A percentile compares a stretch with the other conserved stretches of the same genome.
These are phyloP conservation scores for Hermaeophaga mercurialis DNA, from an alignment of 2,888 invertebrate genomes.

Conservation along the genomic window DNA sequence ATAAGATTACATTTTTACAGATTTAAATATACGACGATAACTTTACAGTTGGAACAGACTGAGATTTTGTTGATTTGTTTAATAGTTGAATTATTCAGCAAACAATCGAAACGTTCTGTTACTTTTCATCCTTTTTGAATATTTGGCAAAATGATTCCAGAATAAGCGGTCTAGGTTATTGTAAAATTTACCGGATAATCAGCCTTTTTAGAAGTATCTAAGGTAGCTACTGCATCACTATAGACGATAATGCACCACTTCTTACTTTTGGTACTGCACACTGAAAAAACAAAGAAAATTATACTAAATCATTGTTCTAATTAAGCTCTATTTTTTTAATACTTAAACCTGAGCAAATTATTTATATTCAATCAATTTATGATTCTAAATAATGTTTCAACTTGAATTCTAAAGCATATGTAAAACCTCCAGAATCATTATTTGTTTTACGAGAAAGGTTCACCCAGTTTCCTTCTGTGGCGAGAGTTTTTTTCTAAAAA, in stretches of 20 bases:
- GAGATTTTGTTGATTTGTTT: slow-evolving; percentile 40
- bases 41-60: slow-evolving; percentile 50
- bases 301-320: too few species aligned
- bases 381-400: too few species aligned
- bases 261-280: background rate
- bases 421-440: too few species aligned
- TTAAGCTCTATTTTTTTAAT: too few species aligned
- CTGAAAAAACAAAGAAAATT: background rate
- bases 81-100: slow-evolving; percentile 6
- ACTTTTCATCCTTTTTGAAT: slow-evolving; percentile 30
- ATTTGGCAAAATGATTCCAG: slow-evolving; percentile 50
- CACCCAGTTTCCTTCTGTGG: too few species aligned
- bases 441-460: too few species aligned
- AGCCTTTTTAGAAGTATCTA: slow-evolving; percentile 27
- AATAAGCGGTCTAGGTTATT: slow-evolving; percentile 49
- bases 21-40: slow-evolving; percentile 36
- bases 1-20: slow-evolving; percentile 38
- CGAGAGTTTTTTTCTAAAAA: too few species aligned
- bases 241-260: background rate
- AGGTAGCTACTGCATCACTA: background rate
- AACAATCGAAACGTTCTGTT: slow-evolving; percentile 15
- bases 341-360: too few species aligned
- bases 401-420: too few species aligned
- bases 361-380: too few species aligned
- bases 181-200: slow-evolving; percentile 41